Base-by-base conservation (phyloP, 92 coral and sea anemone species). In the Porites cylindrica region DNA sequence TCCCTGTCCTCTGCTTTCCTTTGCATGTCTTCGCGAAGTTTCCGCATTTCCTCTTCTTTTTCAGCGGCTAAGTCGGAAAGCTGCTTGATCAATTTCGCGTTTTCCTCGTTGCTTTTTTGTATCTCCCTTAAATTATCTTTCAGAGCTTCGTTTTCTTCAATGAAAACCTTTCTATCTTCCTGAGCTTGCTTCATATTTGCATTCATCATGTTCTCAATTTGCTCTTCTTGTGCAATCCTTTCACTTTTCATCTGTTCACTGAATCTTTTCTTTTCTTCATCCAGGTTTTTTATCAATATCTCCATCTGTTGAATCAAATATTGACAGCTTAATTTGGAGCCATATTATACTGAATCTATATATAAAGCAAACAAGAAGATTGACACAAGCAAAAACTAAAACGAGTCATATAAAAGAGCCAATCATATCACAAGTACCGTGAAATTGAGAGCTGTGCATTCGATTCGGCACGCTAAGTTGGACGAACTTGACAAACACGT, bases 121-220 rank as follows among this genome's bases (percentile, higher is more conserved):
- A 59, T 6, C 29, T n/a, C 52, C n/a, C 24, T 18, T 23, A 58
- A 76, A 5, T 17, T 66, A 1, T 26, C 50, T 60, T 76, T 14
- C 18, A 59, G 24, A 24, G 52, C 68, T 76, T 76, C 21, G 64
- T 24, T 76, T 76, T 76, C 68, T 20, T 9, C 16, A 8, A 56
- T 76, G 23, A 76, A 76, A 1, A 68, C 80, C 64, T 78, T 51
- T 26, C 89, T 32, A 14, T 89, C 86, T 17, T 74, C 73, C 51
- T 58, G 66, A 13, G 76, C 38, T 70, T 79, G 78, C 6, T 73
- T 24, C 89, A 84, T 84, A 82, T 79, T 78, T 19, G 92, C 84
- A 38, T 62, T 81, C 58, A 89, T 68, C 92, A 89, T 78, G 76
- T 89, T 89, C 47, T 78, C 65, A 70, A 89, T 21, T 70, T 89